Evolutionary conservation across 2,113 vertebrate genomes (phyloP).

Genomic region (Rhagologus leucostigma): DNA sequence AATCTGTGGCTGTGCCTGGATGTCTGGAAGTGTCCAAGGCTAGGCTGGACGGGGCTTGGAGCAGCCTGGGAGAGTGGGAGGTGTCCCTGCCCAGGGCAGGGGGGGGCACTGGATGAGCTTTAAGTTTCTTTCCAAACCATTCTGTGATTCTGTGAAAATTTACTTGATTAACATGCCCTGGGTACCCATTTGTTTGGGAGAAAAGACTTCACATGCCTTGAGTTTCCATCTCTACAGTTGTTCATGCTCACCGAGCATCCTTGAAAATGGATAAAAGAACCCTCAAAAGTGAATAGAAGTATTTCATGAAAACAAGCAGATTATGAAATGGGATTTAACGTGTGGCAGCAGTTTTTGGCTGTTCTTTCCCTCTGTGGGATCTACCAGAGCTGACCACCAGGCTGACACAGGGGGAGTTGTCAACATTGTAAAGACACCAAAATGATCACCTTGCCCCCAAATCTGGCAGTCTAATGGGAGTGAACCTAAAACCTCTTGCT

Average conservation of each 20-base stretch:
- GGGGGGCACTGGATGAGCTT: rapidly evolving
- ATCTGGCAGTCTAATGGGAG: background rate
- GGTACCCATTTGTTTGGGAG: background rate
- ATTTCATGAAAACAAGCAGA: background rate
- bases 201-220: background rate
- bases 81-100: background rate
- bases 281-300: background rate
- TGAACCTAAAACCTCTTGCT: background rate
- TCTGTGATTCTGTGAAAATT: background rate
- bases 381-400: background rate
- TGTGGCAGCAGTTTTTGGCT: background rate
- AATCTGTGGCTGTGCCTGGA: background rate
- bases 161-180: background rate
- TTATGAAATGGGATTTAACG: background rate
- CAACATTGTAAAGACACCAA: background rate
- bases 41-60: background rate
- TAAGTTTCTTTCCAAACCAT: background rate
- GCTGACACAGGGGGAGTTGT: background rate
- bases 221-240: background rate
- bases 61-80: rapidly evolving
- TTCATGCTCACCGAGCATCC: background rate
- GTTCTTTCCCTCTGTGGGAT: background rate
- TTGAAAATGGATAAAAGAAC: background rate
- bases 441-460: background rate
- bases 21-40: rapidly evolving